Base-by-base conservation (phyloP, 37 sponge, comb jelly and placozoan species). In the Halichondria panicea region DNA sequence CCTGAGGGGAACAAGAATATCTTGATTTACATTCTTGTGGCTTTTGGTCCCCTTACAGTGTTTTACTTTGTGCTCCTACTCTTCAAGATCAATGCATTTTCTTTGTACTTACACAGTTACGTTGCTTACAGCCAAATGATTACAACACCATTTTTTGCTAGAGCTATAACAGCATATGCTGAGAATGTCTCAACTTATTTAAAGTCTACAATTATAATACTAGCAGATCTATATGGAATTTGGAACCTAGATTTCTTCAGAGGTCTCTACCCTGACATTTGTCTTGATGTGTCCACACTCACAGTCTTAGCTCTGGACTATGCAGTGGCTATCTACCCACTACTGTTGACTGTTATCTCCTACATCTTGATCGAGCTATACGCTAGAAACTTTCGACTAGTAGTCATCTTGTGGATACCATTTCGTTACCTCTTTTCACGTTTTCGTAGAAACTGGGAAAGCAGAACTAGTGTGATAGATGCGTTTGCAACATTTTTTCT, bases 401-500 rank as follows among this genome's bases (percentile, higher is more conserved):
- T 76, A 33, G 52, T 44, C 2, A 13, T 50, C 24, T 34, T 76
- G 34, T 63, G 64, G 64, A 63, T 1, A 33, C 76, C 76, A 39
- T 76, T 76, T 25, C 63, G 22, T 21, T 18, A 7, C 36, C 48
- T 69, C 38, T 63, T 83, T 19, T 35, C 35, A 42, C 68, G 71
- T 15, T 83, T 64, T 18, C 60, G 73, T 43, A 46, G 77, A 7
- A 40, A 69, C 15, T 72, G 73, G 74, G 78, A 88, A 24, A 54
- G 75, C 4, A 70, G 76, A 8, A 67, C 74, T 30, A 72, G 80
- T 27, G 38, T 76, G 4, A 38, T 80, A 0, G 75, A 80, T 75
- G 85, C 76, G 21, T 63, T 80, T 52, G 85, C 81, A 0, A 68
- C 85, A 25, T 78, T 89, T 39, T 56, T 89, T 56, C 43, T 89